A percentile compares a stretch with the other conserved stretches of the same genome.
These are phyloP conservation scores for Grammomys surdaster DNA, from an alignment of 2,113 vertebrate genomes.

Conservation along the genomic window DNA sequence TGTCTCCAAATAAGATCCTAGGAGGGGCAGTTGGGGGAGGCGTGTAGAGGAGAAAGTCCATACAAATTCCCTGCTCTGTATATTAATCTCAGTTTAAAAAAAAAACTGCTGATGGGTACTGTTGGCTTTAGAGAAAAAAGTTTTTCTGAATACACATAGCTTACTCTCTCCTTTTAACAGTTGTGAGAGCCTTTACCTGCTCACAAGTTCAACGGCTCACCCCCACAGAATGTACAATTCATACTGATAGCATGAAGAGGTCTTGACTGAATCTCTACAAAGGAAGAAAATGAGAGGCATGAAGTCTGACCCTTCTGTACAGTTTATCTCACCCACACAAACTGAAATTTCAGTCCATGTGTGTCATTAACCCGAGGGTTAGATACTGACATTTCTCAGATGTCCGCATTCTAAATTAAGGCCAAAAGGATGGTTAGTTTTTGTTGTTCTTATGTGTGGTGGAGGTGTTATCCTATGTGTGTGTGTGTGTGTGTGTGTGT, in stretches of 20 bases:
- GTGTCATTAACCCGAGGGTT: background rate
- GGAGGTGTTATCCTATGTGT: background rate
- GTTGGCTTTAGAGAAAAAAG: background rate
- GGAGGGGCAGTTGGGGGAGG: no score
- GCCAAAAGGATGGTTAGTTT: background rate
- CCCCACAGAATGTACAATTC: background rate
- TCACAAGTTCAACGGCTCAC: background rate
- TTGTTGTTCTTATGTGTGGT: background rate
- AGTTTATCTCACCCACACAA: conserved; percentile 4
- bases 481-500: background rate
- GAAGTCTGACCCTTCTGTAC: background rate
- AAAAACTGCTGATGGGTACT: background rate
- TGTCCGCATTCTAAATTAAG: background rate
- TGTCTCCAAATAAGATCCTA: background rate
- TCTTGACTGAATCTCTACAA: background rate
- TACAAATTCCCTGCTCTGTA: background rate
- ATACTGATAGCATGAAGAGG: background rate
- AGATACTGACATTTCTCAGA: background rate
- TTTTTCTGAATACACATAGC: background rate
- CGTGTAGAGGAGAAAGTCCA: background rate
- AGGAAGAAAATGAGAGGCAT: background rate
- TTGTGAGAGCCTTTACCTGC: background rate
- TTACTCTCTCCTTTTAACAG: background rate
- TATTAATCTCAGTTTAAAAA: background rate
- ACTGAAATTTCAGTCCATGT: conserved; percentile 7